Percentiles rank a stretch among this genome's conserved stretches.
Conservation (phyloP, 2,797 vertebrate species). For the Melanotaenia trifasciata region DNA sequence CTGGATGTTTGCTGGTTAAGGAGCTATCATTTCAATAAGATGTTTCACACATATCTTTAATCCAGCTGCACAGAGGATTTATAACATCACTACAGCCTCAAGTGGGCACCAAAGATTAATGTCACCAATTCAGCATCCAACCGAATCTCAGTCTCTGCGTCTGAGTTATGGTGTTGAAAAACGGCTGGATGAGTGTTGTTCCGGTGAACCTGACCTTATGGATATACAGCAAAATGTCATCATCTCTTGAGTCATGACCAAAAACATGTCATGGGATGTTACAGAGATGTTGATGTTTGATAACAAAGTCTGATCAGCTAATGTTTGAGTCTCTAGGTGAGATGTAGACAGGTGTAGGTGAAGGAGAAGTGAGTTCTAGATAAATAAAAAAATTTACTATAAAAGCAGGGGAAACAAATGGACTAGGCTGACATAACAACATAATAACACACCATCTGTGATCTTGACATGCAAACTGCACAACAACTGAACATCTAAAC, state of each 20-base stretch:
- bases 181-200: not conserved
- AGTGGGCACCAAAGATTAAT: not conserved
- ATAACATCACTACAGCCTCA: not conserved
- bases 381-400: not conserved
- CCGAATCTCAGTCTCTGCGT: not conserved
- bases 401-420: conserved; percentile 7
- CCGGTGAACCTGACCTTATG: no score
- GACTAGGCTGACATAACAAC: not conserved
- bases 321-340: not conserved
- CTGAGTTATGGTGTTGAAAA: not conserved
- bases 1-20: not conserved
- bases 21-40: not conserved
- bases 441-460: no score
- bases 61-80: not conserved
- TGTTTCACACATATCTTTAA: not conserved
- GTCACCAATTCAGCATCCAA: not conserved
- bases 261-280: not conserved
- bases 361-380: conserved; percentile 2
- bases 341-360: not conserved
- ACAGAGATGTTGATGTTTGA: not conserved
- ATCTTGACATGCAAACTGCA: no score
- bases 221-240: not conserved
- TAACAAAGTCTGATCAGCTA: not conserved
- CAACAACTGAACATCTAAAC: no score
- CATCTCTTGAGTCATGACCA: not conserved